phyloP scores from a whole-genome alignment of 1,140 invertebrate genomes.

The Dufourea novaeangliae region DNA sequence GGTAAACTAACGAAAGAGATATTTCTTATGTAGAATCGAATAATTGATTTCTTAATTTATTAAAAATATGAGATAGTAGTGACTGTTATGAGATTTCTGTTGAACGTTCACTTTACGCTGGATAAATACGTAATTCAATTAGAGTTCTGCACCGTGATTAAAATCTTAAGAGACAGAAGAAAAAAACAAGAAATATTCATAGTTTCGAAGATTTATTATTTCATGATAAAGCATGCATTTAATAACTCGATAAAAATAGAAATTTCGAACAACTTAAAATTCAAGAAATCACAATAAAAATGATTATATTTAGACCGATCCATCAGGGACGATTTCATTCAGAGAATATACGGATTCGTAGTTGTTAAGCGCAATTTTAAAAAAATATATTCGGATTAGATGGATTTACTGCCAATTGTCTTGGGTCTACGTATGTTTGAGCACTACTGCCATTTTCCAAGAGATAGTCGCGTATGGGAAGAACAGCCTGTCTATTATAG shows the following conservation, averaged over 20 bases:
- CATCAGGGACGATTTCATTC: constrained; percentile 1
- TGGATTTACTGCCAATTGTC: constrained; percentile 76
- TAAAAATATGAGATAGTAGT: not conserved
- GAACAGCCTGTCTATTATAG: constrained; percentile 70
- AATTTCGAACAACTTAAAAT: not conserved
- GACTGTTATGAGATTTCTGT: not conserved
- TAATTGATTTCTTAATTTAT: not conserved
- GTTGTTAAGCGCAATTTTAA: constrained; percentile 37
- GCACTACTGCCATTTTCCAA: constrained; percentile 78
- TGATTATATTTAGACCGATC: constrained; percentile 4
- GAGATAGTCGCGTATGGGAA: constrained; percentile 64
- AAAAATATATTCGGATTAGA: constrained; percentile 58
- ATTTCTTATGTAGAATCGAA: not conserved
- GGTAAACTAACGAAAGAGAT: not conserved
- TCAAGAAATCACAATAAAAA: not conserved
- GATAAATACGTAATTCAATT: no score
- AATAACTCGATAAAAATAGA: not conserved
- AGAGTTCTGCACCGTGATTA: no score
- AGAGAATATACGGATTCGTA: constrained; percentile 32
- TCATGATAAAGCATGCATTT: not conserved
- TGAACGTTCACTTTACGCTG: not conserved
- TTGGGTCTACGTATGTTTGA: constrained; percentile 74
- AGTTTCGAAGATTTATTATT: not conserved
- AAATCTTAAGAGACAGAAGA: no score
- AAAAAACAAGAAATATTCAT: no score